phyloP scores from a whole-genome alignment of 1,140 invertebrate genomes.

The Solen grandis region DNA sequence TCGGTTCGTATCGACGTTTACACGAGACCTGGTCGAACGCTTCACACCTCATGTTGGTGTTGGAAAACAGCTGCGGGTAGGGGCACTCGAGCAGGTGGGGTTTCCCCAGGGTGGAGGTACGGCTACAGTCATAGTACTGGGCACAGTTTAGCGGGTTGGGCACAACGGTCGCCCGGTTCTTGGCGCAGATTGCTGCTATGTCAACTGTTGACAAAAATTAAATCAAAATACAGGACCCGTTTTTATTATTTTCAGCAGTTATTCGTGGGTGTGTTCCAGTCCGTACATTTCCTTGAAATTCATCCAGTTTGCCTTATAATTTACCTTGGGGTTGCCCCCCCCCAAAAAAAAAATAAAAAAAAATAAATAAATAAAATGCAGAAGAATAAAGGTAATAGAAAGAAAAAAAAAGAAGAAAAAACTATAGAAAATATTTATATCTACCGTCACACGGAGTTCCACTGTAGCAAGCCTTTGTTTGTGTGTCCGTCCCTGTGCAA shows the following conservation, averaged over 20 bases:
- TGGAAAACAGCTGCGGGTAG: slow-evolving; percentile 51
- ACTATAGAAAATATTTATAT: too few relatives aligned
- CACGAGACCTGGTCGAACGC: slow-evolving; percentile 52
- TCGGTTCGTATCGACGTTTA: slow-evolving; percentile 52
- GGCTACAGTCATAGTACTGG: slow-evolving; percentile 53
- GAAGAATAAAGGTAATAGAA: too few relatives aligned
- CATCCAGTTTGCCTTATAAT: too few relatives aligned
- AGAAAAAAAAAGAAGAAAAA: too few relatives aligned
- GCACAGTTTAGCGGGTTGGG: slow-evolving; percentile 51
- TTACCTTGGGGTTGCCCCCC: too few relatives aligned
- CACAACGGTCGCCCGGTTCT: slow-evolving; percentile 30
- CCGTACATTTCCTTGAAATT: too few relatives aligned
- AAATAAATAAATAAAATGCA: too few relatives aligned
- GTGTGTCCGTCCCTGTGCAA: slow-evolving; percentile 60
- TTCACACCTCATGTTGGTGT: slow-evolving; percentile 27
- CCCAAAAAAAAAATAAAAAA: too few relatives aligned
- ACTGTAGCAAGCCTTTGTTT: slow-evolving; percentile 43
- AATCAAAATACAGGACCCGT: too few relatives aligned
- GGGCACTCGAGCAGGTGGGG: slow-evolving; percentile 60
- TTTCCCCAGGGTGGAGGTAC: slow-evolving; percentile 10
- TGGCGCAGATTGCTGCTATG: slow-evolving; percentile 27
- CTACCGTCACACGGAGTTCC: slow-evolving; percentile 26
- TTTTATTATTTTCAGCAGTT: too few relatives aligned
- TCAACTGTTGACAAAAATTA: slow-evolving; percentile 62
- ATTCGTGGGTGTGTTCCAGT: too few relatives aligned